These are phyloP conservation scores for Oryzias dopingdopingensis DNA, from an alignment of 2,797 vertebrate species.

Conservation along the genomic window DNA sequence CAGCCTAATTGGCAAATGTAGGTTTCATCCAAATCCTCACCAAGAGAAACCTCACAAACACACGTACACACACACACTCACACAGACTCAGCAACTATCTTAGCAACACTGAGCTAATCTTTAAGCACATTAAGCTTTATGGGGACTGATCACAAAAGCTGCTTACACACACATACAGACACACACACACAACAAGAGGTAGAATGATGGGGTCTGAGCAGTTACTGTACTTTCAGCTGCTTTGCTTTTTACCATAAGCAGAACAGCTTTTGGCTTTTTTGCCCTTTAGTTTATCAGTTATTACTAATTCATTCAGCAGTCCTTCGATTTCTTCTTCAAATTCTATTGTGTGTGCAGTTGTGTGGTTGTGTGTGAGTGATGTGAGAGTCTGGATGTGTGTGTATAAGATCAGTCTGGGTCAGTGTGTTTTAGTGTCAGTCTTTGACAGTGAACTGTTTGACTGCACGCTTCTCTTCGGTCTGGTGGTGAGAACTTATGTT, in stretches of 20 bases:
- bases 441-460: slow-evolving; percentile 35
- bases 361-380: slow-evolving; percentile 1
- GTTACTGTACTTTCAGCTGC: slow-evolving; percentile 7
- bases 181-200: slow-evolving; percentile 7
- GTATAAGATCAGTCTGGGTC: slow-evolving; percentile 48
- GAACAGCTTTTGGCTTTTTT: too few relatives aligned
- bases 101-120: slow-evolving; percentile 68
- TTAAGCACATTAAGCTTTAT: slow-evolving; percentile 66
- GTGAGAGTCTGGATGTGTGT: slow-evolving; percentile 6
- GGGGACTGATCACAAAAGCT: slow-evolving; percentile 63
- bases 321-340: too few relatives aligned
- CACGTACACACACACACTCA: slow-evolving; percentile 22
- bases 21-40: slow-evolving; percentile 66
- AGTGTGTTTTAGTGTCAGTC: slow-evolving; percentile 53
- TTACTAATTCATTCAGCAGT: too few relatives aligned
- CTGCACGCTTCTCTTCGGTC: slow-evolving; percentile 21
- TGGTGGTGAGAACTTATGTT: background rate
- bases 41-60: slow-evolving; percentile 21
- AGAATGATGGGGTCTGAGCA: slow-evolving; percentile 24
- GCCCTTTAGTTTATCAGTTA: too few relatives aligned
- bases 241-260: background rate
- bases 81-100: slow-evolving; percentile 49
- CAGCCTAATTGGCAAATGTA: slow-evolving; percentile 71
- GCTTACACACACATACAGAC: slow-evolving; percentile 42
- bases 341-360: background rate